Conservation (phyloP, 2,797 vertebrate species). For the Phoxinus dragarum region DNA sequence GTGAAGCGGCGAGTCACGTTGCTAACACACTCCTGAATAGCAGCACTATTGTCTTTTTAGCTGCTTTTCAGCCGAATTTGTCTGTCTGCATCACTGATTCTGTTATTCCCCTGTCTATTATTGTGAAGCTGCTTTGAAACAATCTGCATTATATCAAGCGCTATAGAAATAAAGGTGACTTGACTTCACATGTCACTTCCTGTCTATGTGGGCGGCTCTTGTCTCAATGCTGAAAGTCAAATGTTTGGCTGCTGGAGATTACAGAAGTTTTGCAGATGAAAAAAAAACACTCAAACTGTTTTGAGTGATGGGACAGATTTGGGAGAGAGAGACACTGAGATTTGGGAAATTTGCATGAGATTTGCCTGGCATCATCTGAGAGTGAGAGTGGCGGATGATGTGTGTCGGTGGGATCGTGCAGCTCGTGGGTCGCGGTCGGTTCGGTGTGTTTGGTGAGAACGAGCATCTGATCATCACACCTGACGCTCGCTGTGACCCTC, state of each 20-base stretch:
- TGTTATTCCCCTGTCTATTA: too few relatives aligned
- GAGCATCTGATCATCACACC: conserved; percentile 21
- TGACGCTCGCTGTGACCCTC: background rate
- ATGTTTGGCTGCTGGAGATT: background rate
- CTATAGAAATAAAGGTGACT: too few relatives aligned
- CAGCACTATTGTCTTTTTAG: too few relatives aligned
- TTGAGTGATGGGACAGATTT: conserved; percentile 18
- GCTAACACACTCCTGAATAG: too few relatives aligned
- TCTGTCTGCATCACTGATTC: too few relatives aligned
- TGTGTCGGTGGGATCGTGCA: conserved; percentile 18
- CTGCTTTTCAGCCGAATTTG: too few relatives aligned
- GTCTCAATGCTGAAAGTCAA: background rate
- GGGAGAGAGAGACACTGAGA: conserved; percentile 20
- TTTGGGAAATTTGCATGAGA: conserved; percentile 42
- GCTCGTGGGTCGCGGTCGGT: conserved; percentile 1
- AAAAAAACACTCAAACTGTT: too few relatives aligned
- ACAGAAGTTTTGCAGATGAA: background rate
- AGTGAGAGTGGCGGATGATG: conserved; percentile 21
- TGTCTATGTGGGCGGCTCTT: background rate
- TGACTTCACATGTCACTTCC: background rate
- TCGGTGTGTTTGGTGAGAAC: background rate
- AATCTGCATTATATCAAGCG: too few relatives aligned
- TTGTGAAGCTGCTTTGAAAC: too few relatives aligned
- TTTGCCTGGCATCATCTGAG: conserved; percentile 50
- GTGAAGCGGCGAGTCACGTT: too few relatives aligned